Conservation (phyloP, 2,113 vertebrate genomes). For the Leiothrix lutea region DNA sequence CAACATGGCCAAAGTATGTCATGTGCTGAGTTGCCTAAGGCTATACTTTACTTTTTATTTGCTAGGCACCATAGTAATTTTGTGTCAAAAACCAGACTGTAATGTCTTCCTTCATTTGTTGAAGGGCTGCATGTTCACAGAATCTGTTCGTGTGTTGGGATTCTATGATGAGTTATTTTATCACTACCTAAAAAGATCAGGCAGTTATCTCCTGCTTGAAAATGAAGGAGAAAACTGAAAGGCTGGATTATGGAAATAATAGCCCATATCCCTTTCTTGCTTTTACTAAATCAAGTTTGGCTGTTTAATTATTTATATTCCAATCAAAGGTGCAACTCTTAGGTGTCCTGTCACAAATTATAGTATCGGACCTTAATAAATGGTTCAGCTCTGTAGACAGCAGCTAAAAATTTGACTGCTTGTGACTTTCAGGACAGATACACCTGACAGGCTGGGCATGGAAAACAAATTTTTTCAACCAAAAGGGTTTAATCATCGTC, state of each 20-base stretch:
- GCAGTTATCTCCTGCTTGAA: not conserved
- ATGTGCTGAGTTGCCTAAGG: conserved; percentile 12
- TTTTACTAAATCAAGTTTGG: not conserved
- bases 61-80: conserved; percentile 43
- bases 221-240: not conserved
- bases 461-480: not conserved
- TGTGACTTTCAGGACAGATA: not conserved
- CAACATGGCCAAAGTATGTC: conserved; percentile 25
- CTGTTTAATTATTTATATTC: not conserved
- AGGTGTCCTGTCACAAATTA: not conserved
- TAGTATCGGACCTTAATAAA: not conserved
- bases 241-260: not conserved
- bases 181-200: not conserved
- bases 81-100: conserved; percentile 14
- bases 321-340: not conserved
- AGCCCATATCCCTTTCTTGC: not conserved
- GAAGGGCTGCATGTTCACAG: not conserved
- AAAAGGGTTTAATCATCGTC: not conserved
- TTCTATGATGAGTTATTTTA: not conserved
- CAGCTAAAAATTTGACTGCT: not conserved
- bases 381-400: not conserved
- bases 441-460: not conserved
- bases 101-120: conserved; percentile 17
- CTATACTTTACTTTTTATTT: conserved; percentile 10
- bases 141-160: not conserved